Conservation (phyloP, 2,797 vertebrate species). For the Pteropus rufus region DNA sequence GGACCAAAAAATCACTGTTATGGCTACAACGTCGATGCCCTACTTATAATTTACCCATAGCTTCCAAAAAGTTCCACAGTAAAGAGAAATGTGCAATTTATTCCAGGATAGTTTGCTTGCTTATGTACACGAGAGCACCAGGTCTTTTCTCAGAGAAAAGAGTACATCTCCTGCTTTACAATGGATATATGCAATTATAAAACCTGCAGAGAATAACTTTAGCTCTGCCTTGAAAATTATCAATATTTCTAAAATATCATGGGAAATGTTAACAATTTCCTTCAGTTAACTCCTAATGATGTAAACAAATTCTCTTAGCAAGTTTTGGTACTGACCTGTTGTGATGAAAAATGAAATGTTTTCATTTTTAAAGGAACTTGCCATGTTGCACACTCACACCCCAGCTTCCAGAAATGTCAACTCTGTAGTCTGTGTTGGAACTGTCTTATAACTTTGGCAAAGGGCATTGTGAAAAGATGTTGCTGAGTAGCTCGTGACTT, state of each 20-base stretch:
- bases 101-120: slow-evolving; percentile 3
- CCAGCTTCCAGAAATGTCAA: background rate
- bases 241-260: background rate
- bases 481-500: background rate
- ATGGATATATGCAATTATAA: background rate
- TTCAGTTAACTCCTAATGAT: background rate
- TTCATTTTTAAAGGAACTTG: slow-evolving; percentile 19
- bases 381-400: background rate
- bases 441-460: background rate
- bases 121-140: background rate
- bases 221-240: background rate
- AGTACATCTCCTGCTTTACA: background rate
- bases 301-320: background rate
- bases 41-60: background rate
- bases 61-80: slow-evolving; percentile 27
- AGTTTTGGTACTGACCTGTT: background rate
- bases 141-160: background rate
- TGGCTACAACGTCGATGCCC: background rate
- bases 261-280: background rate
- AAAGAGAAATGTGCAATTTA: slow-evolving; percentile 25
- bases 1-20: background rate
- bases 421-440: background rate
- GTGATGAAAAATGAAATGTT: background rate
- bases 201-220: background rate
- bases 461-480: background rate